Base-by-base conservation (phyloP, 2,797 vertebrate species). In the Eulemur rubriventer region DNA sequence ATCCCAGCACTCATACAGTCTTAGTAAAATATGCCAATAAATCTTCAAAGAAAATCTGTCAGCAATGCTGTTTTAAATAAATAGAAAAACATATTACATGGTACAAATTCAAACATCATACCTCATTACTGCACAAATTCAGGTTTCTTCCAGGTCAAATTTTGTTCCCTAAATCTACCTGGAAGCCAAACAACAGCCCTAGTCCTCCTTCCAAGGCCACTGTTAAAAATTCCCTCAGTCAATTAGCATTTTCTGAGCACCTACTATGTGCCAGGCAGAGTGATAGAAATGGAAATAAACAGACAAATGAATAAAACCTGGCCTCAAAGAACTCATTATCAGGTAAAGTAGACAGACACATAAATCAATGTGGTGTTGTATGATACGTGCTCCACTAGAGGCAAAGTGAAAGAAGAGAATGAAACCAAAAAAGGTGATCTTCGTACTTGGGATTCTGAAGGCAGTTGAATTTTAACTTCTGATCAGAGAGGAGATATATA, bases 1-100 rank as follows among this genome's bases (percentile, higher is more conserved):
- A 98, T 98, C 98, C 97, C 96, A 96, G 94, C 93, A 97, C 97
- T 98, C 98, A 98, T 97, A 97, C 96, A 96, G 98, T 97, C 97
- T 98, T 98, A 98, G 89, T 96, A 96, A 98, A 99, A 99, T 98
- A 98, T 97, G 90, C 95, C 98, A 98, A 98, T 98, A 99, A 98
- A 98, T 98, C 98, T 98, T 98, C 97, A 98, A 98, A 98, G 98
- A 98, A 98, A 98, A 97, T 92, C 97, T 98, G 97, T 96, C 96
- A 97, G 97, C 97, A 98, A 98, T 97, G 97, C 96, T 97, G 97
- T 98, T 98, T 98, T 97, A 98, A 98, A 98, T 98, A 98, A 98
- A 98, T 85, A 96, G 98, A 98, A 98, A 97, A 98, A 98, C 96
- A 98, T 97, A 98, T 67, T 67, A 43, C 79, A 50, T 24, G 52